A percentile compares a stretch with the other conserved stretches of the same genome.
These are phyloP conservation scores for Symphodus melops DNA, from an alignment of 2,113 vertebrate species.

Conservation along the genomic window DNA sequence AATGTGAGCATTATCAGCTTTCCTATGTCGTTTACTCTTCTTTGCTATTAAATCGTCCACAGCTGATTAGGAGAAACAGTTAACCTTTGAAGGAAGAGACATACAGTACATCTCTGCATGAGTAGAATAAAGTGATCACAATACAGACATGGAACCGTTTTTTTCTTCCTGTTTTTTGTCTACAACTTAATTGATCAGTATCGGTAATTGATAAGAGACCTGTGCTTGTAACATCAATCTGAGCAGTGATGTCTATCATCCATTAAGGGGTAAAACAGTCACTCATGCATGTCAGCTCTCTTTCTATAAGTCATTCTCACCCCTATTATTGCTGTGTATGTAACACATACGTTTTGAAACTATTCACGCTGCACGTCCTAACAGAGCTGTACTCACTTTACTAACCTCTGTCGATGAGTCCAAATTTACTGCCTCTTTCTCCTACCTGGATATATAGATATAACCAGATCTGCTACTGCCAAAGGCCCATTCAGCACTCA, in stretches of 20 bases:
- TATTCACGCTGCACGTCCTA: conserved; percentile 3
- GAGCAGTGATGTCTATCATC: conserved; percentile 46
- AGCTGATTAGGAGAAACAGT: conserved; percentile 12
- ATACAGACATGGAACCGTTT: conserved; percentile 35
- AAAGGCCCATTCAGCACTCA: conserved; percentile 44
- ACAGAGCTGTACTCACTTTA: conserved; percentile 50
- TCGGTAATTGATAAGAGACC: conserved; percentile 64
- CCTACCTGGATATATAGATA: conserved; percentile 32
- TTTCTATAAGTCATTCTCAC: conserved; percentile 48
- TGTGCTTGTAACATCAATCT: conserved; percentile 59
- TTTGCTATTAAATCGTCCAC: conserved; percentile 23
- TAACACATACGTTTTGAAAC: conserved; percentile 24
- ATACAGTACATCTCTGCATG: conserved; percentile 8
- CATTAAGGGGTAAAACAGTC: conserved; percentile 56
- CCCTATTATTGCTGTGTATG: conserved; percentile 30
- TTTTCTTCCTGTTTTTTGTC: conserved; percentile 27
- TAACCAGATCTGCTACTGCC: conserved; percentile 33
- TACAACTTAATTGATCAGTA: conserved; percentile 53
- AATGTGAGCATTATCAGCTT: conserved; percentile 2
- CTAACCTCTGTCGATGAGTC: conserved; percentile 41
- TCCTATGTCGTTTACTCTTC: background rate
- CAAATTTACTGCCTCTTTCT: conserved; percentile 52
- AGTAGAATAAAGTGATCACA: conserved; percentile 34
- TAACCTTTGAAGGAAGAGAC: conserved; percentile 31
- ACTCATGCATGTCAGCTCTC: conserved; percentile 64